phyloP scores from a whole-genome alignment of 2,113 vertebrate species.

The Forbesichthys agassizii region DNA sequence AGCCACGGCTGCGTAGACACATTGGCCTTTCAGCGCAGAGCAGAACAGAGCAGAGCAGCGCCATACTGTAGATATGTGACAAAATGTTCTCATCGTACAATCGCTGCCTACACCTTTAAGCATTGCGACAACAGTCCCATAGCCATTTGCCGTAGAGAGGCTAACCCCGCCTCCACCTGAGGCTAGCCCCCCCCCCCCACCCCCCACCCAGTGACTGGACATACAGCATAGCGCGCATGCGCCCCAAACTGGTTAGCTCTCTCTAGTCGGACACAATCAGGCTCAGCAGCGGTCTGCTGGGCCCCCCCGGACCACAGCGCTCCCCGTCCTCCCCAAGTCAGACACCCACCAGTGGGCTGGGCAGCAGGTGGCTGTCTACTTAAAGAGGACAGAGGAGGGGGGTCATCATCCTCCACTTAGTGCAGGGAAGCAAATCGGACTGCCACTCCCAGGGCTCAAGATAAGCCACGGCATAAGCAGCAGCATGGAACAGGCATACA shows the following conservation, averaged over 20 bases:
- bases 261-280: slow-evolving; percentile 65
- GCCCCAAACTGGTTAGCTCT: slow-evolving; percentile 44
- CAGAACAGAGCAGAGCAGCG: background rate
- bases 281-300: slow-evolving; percentile 65
- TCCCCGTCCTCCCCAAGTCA: slow-evolving; percentile 36
- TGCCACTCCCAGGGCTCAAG: slow-evolving; percentile 51
- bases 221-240: slow-evolving; percentile 10
- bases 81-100: too few species aligned
- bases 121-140: slow-evolving; percentile 12
- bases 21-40: too few species aligned
- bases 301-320: slow-evolving; percentile 57
- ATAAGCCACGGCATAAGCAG: slow-evolving; percentile 24
- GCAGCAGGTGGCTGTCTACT: slow-evolving; percentile 71
- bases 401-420: slow-evolving; percentile 54
- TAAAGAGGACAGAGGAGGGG: slow-evolving; percentile 46
- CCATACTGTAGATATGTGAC: too few species aligned
- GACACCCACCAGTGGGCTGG: slow-evolving; percentile 37
- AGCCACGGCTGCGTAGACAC: too few species aligned
- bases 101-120: too few species aligned
- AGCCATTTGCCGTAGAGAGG: slow-evolving; percentile 41
- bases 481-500: slow-evolving; percentile 45
- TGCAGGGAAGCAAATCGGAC: slow-evolving; percentile 42
- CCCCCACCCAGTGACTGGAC: slow-evolving; percentile 46
- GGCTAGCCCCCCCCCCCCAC: background rate
- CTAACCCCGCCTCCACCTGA: slow-evolving; percentile 38